Conservation (phyloP, 2,797 vertebrate genomes). For the Eospalax fontanierii region DNA sequence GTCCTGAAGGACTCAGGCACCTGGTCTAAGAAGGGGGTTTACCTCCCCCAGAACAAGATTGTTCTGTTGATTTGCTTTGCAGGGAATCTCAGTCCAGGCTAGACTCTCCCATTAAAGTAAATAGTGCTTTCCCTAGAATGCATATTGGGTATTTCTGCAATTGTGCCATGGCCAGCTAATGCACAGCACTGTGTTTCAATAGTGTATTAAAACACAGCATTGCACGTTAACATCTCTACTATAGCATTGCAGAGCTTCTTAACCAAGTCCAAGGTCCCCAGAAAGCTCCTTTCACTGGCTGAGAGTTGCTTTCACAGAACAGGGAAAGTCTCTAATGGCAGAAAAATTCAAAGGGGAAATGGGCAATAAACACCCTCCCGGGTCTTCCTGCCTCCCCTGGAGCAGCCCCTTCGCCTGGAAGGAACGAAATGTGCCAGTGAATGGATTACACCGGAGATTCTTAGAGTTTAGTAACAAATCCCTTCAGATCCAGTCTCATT, state of each 20-base stretch:
- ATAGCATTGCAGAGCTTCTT: conserved; percentile 79
- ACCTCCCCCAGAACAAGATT: background rate
- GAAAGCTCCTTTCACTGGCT: conserved; percentile 76
- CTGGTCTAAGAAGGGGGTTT: conserved; percentile 28
- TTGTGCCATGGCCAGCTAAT: conserved; percentile 83
- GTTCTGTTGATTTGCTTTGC: background rate
- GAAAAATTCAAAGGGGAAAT: conserved; percentile 68
- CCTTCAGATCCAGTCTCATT: conserved; percentile 77
- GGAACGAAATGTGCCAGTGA: conserved; percentile 37
- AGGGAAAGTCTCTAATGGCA: conserved; percentile 5
- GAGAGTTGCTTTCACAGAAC: conserved; percentile 68
- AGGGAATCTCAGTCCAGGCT: conserved; percentile 51
- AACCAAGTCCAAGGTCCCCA: conserved; percentile 73
- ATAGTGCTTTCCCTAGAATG: conserved; percentile 81
- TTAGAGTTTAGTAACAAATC: conserved; percentile 66
- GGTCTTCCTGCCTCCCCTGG: background rate
- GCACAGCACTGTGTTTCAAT: conserved; percentile 82
- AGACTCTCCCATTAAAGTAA: conserved; percentile 79
- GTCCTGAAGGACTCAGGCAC: background rate
- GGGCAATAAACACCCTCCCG: background rate
- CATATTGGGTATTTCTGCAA: conserved; percentile 77
- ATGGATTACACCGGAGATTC: conserved; percentile 48
- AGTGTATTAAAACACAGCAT: conserved; percentile 84
- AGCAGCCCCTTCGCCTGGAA: background rate
- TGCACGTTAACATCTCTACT: conserved; percentile 80